A percentile compares a stretch with the other conserved stretches of the same genome.
Conservation (phyloP, 2,888 invertebrate species). For the Drosophila buzzatii region DNA sequence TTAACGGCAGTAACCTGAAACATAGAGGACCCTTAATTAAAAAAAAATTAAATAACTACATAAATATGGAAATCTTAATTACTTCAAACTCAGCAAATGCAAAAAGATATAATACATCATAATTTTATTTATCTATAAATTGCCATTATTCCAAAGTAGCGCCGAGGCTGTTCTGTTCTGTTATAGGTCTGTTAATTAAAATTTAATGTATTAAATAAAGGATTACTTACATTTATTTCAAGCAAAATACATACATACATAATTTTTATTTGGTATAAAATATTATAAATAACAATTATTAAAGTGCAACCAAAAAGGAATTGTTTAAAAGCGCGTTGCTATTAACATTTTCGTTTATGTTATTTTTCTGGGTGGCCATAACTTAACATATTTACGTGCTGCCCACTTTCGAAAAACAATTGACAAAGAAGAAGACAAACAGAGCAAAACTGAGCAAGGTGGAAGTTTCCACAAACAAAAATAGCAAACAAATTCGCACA, state of each 20-base stretch:
- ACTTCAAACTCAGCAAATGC: not conserved
- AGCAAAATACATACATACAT: not conserved
- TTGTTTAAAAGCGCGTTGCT: not conserved
- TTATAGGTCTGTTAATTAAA: not conserved
- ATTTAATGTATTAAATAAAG: not conserved
- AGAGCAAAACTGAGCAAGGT: conserved; percentile 47
- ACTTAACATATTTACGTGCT: not conserved
- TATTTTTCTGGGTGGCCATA: conserved; percentile 20
- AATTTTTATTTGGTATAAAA: too few species aligned
- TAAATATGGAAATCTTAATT: not conserved
- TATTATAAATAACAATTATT: too few species aligned
- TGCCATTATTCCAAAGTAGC: too few species aligned
- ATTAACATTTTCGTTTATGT: conserved; percentile 13
- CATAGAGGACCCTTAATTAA: not conserved
- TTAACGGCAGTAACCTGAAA: not conserved
- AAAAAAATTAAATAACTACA: too few species aligned
- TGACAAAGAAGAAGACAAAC: conserved; percentile 19
- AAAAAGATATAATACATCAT: too few species aligned
- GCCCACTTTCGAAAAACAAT: conserved; percentile 9
- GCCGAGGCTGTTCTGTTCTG: not conserved
- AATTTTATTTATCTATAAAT: not conserved
- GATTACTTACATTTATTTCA: not conserved
- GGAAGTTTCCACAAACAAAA: conserved; percentile 61
- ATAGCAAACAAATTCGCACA: conserved; percentile 58
- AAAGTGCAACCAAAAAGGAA: too few species aligned